Percentiles rank a stretch among this genome's conserved stretches.
Conservation (phyloP, 2,113 vertebrate genomes). For the Cyanoderma ruficeps region DNA sequence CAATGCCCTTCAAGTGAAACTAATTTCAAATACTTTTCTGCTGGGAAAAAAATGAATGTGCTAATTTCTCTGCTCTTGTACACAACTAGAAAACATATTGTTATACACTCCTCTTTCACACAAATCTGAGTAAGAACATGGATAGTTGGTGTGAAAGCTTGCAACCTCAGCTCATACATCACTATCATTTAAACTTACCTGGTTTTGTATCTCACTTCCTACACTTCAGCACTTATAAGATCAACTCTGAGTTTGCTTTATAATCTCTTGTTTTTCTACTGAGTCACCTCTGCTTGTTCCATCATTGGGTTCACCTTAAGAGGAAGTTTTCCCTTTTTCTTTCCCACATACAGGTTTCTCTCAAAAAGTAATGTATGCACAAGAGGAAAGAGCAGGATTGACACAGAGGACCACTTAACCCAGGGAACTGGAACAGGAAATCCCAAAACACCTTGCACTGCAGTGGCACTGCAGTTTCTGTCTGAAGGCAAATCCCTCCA, state of each 20-base stretch:
- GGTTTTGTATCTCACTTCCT: background rate
- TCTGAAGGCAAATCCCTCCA: background rate
- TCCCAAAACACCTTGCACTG: background rate
- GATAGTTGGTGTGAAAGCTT: background rate
- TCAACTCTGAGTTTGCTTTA: background rate
- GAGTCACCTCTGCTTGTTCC: background rate
- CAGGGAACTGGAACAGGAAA: background rate
- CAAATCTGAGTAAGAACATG: background rate
- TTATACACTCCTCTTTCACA: background rate
- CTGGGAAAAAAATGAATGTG: background rate
- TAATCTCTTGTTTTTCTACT: constrained; percentile 18
- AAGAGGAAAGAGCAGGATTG: background rate
- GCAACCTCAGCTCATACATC: background rate
- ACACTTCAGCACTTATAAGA: background rate
- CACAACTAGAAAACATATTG: background rate
- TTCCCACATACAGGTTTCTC: background rate
- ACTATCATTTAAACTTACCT: background rate
- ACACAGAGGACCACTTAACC: background rate
- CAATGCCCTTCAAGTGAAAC: background rate
- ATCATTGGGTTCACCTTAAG: background rate
- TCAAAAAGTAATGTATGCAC: background rate
- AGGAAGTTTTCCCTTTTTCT: background rate
- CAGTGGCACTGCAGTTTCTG: background rate
- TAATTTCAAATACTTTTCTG: background rate
- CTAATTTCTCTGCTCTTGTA: background rate